Conservation (phyloP, 1,140 invertebrate genomes). For the Cherax destructor region DNA sequence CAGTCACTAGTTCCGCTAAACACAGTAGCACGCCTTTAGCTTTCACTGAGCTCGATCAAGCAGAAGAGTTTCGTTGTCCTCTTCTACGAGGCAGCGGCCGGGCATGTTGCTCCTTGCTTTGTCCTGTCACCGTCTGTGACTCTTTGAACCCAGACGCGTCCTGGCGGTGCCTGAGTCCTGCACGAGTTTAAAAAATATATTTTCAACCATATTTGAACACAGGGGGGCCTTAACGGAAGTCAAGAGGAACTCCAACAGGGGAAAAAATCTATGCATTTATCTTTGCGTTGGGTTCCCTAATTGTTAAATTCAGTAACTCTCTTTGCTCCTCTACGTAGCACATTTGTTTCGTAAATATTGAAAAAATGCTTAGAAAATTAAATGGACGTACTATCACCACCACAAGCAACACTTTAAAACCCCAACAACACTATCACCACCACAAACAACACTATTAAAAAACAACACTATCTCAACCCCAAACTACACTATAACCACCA, state of each 20-base stretch:
- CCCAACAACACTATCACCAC: neutral
- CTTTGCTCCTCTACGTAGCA: too few species aligned
- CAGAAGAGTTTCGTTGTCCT: conserved; percentile 46
- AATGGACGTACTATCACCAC: neutral
- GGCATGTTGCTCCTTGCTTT: neutral
- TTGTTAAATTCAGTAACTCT: too few species aligned
- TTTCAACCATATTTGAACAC: neutral
- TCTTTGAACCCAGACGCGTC: neutral
- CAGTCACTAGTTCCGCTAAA: neutral
- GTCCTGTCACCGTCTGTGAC: neutral
- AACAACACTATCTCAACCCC: neutral
- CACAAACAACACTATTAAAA: neutral
- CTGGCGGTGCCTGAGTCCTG: neutral
- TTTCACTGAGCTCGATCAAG: conserved; percentile 24
- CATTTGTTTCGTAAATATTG: too few species aligned
- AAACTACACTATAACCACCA: neutral
- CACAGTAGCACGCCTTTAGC: neutral
- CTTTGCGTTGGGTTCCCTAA: too few species aligned
- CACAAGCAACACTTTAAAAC: neutral
- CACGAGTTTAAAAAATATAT: neutral
- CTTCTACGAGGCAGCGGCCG: neutral
- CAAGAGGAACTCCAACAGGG: neutral
- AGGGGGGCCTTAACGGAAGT: neutral
- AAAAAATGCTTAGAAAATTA: too few species aligned
- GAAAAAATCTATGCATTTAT: neutral